Percentiles rank a stretch among this genome's conserved stretches.
phyloP scores from a whole-genome alignment of 2,888 invertebrate species.

The Polymixis lichenea region DNA sequence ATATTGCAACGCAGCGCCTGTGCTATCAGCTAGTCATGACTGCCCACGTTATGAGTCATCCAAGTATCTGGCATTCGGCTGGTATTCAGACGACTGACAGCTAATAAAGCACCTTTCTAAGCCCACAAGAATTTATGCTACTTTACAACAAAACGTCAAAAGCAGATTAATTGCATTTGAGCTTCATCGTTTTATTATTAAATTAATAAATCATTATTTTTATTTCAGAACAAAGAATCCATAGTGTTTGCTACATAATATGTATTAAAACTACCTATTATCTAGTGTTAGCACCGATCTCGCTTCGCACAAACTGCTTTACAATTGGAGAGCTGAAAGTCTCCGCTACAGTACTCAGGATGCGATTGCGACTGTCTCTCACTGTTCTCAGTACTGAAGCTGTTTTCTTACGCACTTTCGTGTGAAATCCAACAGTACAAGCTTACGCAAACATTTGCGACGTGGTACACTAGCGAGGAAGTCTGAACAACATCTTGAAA shows the following conservation, averaged over 20 bases:
- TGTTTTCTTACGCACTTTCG: background rate
- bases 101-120: constrained; percentile 46
- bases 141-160: constrained; percentile 19
- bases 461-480: background rate
- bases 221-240: background rate
- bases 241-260: background rate
- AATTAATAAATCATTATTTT: background rate
- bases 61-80: constrained; percentile 27
- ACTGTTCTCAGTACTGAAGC: background rate
- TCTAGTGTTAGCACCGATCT: too few relatives aligned
- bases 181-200: constrained; percentile 1
- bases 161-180: constrained; percentile 27
- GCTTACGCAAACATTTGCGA: background rate
- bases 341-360: background rate
- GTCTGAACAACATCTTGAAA: background rate
- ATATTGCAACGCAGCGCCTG: constrained; percentile 22
- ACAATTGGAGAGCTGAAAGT: too few relatives aligned
- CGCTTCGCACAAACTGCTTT: too few relatives aligned
- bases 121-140: constrained; percentile 12
- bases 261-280: too few relatives aligned
- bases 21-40: constrained; percentile 25
- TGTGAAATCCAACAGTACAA: background rate
- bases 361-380: background rate
- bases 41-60: constrained; percentile 47
- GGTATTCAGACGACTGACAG: constrained; percentile 42